Evolutionary conservation across 2,888 invertebrate species (phyloP), one percentile per base, ranked within the genome.

Genomic region (Entomobrya multifasciata): DNA sequence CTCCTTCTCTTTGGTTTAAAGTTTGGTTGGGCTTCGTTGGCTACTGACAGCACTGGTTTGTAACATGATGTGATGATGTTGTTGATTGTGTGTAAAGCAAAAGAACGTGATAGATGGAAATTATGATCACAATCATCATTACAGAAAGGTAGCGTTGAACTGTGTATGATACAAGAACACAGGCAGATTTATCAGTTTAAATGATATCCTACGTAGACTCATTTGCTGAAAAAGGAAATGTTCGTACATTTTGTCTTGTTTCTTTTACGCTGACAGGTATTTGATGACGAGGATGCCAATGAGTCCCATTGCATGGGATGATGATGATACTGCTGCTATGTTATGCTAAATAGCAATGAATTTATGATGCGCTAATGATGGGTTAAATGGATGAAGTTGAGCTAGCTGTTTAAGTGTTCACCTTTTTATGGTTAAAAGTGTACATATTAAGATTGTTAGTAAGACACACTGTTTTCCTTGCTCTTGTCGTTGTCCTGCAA

Each of bases 91-190:
- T n/a, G 30, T 76, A 41, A n/a, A n/a, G n/a, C 41, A 57, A 76
- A 36, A 52, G 49, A 76, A 76, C 72, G 72, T 72, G 72, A 22
- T 72, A 15, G 72, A 72, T 49, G 49, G 72, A 49, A 47, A 49
- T 5, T 4, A 67, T 41, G 41, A 67, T 47, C 15, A 72, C 22
- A 6, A 60, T 60, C 5, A 60, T 25, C 47, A 47, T 47, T 47
- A 20, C 10, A 60, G 6, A 11, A 20, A 44, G 79, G 55, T 27
- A 67, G 52, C 27, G 65, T 70, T 44, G 47, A 60, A 44, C 49
- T 57, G 57, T 72, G 62, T 81, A 62, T 82, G 82, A 82, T 60
- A 72, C 74, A 82, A 72, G 82, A 57, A 82, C n/a, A 22, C 80
- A 22, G 41, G 25, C 25, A 81, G 70, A 70, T 81, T n/a, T 70